Evolutionary conservation across 2,797 vertebrate genomes (phyloP), one percentile per base, ranked within the genome.

Genomic region (Enteromius unitaeniatus): DNA sequence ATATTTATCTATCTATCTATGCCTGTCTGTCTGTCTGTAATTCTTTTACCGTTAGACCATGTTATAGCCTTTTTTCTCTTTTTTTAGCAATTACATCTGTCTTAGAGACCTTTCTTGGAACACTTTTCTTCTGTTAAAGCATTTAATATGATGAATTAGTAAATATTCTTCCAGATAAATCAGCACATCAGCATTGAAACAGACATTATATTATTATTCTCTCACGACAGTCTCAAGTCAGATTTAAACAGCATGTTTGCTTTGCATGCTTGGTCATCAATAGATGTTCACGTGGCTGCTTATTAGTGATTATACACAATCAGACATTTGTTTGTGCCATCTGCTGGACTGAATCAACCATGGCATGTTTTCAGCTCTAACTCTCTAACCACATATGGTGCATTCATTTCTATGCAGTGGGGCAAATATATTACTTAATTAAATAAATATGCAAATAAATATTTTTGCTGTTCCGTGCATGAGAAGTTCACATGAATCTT

Each of bases 271-370:
- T 76, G 31, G 7, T 51, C 28, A 23, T 58, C 31, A 40, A 3
- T 42, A 19, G 53, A 65, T 5, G 62, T 49, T 51, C 42, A 67
- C n/a, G 26, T 31, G 23, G 73, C 23, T 64, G 37, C 40, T 60
- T 4, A 17, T 45, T 62, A 34, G 21, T 23, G 15, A 13, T 40
- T 60, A 13, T 17, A 47, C 15, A 69, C 49, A 51, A 69, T 62
- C n/a, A 47, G 64, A 49, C 47, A 68, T 79, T 62, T 81, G 53
- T 81, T 73, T 73, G 40, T 81, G 79, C 68, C 79, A 81, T 81
- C 68, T 81, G 79, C 68, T 73, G 79, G 40, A 47, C 58, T 19
- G 26, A 34, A 49, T 26, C 11, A 73, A 73, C 26, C 55, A 81
- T 45, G 17, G 40, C 53, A 62, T 23, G 4, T 62, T 49, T n/a